Base-by-base conservation (phyloP, 2,797 vertebrate species). In the Cuculus canorus region DNA sequence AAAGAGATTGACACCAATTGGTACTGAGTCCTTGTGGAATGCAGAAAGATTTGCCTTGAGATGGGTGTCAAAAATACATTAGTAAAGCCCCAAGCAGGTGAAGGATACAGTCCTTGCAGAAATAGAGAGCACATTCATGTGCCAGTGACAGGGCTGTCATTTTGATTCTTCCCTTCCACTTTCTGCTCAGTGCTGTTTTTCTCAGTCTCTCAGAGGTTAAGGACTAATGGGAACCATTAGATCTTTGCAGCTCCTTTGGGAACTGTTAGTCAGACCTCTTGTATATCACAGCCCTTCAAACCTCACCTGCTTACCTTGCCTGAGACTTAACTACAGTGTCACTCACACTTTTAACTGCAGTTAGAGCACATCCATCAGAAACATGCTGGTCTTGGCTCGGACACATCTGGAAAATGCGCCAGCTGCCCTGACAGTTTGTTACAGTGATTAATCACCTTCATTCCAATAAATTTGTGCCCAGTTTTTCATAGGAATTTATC, bases 191-290 rank as follows among this genome's bases (percentile, higher is more conserved):
- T 65, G 84, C 83, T 90, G 45, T 77, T 96, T 96, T 84, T 77
- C 83, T 86, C 69, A 79, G 79, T 48, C 65, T 92, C 65, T 85
- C 13, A 22, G 69, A 86, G 89, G 87, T 86, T 79, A 92, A 88
- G 93, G 89, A 83, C 93, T 93, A 87, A 95, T 78, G 77, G 82
- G 73, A 93, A 73, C 80, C 66, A 96, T 93, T 82, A 96, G 73
- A 93, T 94, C 93, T 91, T 91, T 13, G 35, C 5, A 3, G 77
- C 78, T 93, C 94, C 86, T 92, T 88, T 82, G 88, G 86, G 88
- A 96, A 76, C 86, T 64, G 73, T 94, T 90, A 92, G 83, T 90
- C 83, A 92, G 89, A 68, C 78, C 81, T 89, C 85, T 81, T 69
- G 43, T 66, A 45, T 60, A 63, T 90, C 87, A 76, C 47, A 83